phyloP scores from a whole-genome alignment of 2,797 vertebrate species.

The Mallotus villosus region DNA sequence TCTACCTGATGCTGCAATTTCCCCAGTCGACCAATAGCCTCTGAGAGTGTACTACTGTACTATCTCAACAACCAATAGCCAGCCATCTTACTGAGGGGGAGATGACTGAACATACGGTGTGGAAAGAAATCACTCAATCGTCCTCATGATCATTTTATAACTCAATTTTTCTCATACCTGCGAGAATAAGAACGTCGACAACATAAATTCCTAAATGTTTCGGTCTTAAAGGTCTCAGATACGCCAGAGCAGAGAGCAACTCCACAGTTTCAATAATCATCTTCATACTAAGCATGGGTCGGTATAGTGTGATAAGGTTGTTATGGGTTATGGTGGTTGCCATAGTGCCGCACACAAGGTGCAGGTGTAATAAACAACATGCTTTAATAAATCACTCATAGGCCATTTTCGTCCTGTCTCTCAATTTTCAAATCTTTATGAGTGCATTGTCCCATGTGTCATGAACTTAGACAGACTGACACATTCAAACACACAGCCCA shows the following conservation, averaged over 20 bases:
- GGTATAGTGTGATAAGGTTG: too few species aligned
- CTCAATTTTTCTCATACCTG: not conserved
- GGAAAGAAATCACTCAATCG: too few species aligned
- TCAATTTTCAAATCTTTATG: not conserved
- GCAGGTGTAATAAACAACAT: conserved; percentile 37
- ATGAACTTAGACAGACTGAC: not conserved
- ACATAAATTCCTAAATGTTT: too few species aligned
- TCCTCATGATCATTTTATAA: too few species aligned
- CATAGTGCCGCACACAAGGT: conserved; percentile 24
- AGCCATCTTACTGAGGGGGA: too few species aligned
- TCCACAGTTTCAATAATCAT: not conserved
- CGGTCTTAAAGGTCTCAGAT: too few species aligned
- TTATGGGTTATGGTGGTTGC: conserved; percentile 16
- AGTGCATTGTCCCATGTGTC: not conserved
- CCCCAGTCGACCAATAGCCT: too few species aligned
- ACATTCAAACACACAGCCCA: not conserved
- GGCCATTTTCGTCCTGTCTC: not conserved
- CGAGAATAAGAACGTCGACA: not conserved
- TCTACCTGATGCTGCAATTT: too few species aligned
- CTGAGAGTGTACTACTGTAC: too few species aligned
- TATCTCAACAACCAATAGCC: not conserved
- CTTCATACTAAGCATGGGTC: not conserved
- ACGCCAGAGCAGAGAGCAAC: too few species aligned
- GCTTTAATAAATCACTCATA: conserved; percentile 30
- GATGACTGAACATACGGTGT: too few species aligned